phyloP scores from a whole-genome alignment of 2,888 invertebrate genomes.

The Drosophila rubida region DNA sequence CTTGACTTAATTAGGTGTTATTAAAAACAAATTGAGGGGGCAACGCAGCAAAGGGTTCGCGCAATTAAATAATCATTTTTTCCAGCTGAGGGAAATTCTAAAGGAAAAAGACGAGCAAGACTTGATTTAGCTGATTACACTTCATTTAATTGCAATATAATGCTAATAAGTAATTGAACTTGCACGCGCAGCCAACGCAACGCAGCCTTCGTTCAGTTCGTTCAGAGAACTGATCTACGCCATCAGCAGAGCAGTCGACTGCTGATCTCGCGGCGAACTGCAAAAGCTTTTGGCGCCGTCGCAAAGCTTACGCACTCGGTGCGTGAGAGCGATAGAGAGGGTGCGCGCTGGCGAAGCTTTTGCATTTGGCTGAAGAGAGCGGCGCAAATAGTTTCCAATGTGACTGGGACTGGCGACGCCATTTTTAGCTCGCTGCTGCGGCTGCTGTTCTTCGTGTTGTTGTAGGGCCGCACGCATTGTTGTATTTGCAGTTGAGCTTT shows the following conservation, averaged over 20 bases:
- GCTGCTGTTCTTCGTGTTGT: slow-evolving; percentile 26
- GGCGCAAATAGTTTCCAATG: slow-evolving; percentile 11
- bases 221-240: slow-evolving; percentile 18
- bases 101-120: neutral
- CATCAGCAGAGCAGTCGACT: slow-evolving; percentile 14
- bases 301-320: slow-evolving; percentile 54
- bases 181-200: no score
- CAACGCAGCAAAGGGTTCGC: slow-evolving; percentile 41
- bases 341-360: slow-evolving; percentile 24
- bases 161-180: no score
- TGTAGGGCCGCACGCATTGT: slow-evolving; percentile 50
- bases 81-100: slow-evolving; percentile 18
- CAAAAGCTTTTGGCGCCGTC: slow-evolving; percentile 55
- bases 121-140: neutral
- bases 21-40: slow-evolving; percentile 73
- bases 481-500: slow-evolving; percentile 77
- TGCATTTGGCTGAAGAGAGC: slow-evolving; percentile 37
- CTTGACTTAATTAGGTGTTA: slow-evolving; percentile 77
- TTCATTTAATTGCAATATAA: neutral
- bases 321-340: slow-evolving; percentile 37
- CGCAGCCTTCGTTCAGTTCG: slow-evolving; percentile 8
- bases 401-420: slow-evolving; percentile 4
- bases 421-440: slow-evolving; percentile 18
- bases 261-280: slow-evolving; percentile 35
- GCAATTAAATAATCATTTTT: slow-evolving; percentile 74